Conservation (phyloP, 2,888 invertebrate species). For the Timandra comae region DNA sequence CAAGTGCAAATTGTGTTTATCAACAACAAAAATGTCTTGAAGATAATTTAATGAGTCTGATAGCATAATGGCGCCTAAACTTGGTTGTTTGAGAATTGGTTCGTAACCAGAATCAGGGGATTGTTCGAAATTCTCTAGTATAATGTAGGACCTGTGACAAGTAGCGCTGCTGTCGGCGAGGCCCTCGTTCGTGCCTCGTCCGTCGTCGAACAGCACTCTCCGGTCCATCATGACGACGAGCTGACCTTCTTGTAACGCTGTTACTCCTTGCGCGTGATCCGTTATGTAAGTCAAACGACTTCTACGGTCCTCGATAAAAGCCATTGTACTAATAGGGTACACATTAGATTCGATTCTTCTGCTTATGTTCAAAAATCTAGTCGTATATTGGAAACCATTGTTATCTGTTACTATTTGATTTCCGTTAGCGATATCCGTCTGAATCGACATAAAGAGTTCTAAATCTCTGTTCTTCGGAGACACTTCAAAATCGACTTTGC, state of each 20-base stretch:
- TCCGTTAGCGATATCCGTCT: constrained; percentile 88
- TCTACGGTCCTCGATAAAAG: constrained; percentile 86
- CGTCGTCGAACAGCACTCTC: constrained; percentile 93
- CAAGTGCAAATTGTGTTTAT: constrained; percentile 33
- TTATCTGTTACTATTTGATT: constrained; percentile 91
- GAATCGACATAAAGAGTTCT: constrained; percentile 92
- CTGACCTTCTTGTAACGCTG: constrained; percentile 91
- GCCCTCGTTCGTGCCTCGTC: constrained; percentile 94
- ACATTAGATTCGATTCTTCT: constrained; percentile 95
- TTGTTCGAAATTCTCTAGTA: constrained; percentile 50
- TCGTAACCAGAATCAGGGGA: constrained; percentile 9
- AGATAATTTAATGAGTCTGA: constrained; percentile 40
- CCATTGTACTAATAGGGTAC: constrained; percentile 94
- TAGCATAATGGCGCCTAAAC: constrained; percentile 44
- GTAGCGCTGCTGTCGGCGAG: constrained; percentile 91
- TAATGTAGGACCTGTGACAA: constrained; percentile 46
- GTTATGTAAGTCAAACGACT: constrained; percentile 86
- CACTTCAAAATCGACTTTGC: constrained; percentile 87
- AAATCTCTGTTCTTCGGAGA: constrained; percentile 91
- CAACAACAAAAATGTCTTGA: constrained; percentile 48
- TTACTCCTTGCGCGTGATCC: constrained; percentile 93
- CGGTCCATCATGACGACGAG: constrained; percentile 96
- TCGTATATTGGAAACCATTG: constrained; percentile 93
- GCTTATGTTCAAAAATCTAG: constrained; percentile 83
- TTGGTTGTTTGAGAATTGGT: constrained; percentile 33